These are phyloP conservation scores for Acridotheres tristis DNA, from an alignment of 2,797 vertebrate species.

Conservation along the genomic window DNA sequence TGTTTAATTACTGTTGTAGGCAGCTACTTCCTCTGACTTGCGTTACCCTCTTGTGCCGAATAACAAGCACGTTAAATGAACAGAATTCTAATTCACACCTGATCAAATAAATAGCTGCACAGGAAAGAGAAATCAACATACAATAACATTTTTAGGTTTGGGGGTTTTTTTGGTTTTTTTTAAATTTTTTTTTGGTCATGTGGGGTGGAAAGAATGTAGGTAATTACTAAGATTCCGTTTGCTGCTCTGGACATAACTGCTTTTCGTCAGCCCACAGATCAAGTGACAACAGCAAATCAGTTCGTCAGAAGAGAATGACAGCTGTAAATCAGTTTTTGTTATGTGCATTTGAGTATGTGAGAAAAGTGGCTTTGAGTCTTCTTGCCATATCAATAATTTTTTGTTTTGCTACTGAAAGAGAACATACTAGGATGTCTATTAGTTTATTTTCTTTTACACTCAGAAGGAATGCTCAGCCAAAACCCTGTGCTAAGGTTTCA, in stretches of 20 bases:
- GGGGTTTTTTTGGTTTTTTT: background rate
- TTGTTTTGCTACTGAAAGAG: background rate
- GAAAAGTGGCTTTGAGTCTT: constrained; percentile 18
- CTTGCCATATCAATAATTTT: background rate
- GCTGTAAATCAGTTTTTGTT: constrained; percentile 59
- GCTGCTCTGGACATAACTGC: constrained; percentile 60
- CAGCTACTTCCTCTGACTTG: constrained; percentile 91
- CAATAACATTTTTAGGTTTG: constrained; percentile 39
- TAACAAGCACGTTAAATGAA: constrained; percentile 81
- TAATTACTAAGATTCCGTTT: constrained; percentile 49
- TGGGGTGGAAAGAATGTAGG: constrained; percentile 6
- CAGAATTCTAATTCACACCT: constrained; percentile 88
- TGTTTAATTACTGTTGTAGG: constrained; percentile 97
- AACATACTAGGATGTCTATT: background rate
- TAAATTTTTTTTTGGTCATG: constrained; percentile 12
- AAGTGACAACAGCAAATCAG: constrained; percentile 64
- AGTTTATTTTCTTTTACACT: constrained; percentile 24
- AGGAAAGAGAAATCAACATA: constrained; percentile 71
- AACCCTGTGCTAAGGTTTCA: background rate
- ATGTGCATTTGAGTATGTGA: background rate
- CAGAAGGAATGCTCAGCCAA: background rate
- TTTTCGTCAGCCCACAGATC: constrained; percentile 68
- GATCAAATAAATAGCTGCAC: constrained; percentile 81
- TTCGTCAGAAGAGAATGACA: constrained; percentile 53
- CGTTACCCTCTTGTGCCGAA: constrained; percentile 85